A percentile compares a stretch with the other conserved stretches of the same genome.
Conservation (phyloP, 2,888 invertebrate genomes). For the Acrobasis consociella region DNA sequence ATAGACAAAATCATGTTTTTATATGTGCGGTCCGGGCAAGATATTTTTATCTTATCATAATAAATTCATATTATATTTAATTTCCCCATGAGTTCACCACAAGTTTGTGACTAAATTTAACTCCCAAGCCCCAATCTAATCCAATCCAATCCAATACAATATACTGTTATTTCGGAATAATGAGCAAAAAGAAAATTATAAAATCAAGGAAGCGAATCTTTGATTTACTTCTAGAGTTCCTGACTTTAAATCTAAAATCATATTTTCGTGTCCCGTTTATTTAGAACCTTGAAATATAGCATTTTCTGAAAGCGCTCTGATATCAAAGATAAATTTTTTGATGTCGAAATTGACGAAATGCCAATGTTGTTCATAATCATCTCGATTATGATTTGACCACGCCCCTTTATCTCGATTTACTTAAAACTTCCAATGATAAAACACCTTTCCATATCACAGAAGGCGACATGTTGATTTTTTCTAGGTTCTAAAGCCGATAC, state of each 20-base stretch:
- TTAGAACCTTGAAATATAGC: not conserved
- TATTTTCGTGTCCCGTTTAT: not conserved
- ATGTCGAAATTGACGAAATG: slow-evolving; percentile 4
- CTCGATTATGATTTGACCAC: slow-evolving; percentile 59
- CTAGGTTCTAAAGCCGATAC: slow-evolving; percentile 82
- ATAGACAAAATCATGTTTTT: not conserved
- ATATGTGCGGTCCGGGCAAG: not conserved
- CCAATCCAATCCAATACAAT: too few species aligned
- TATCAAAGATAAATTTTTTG: not conserved
- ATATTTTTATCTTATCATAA: not conserved
- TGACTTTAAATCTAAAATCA: too few species aligned
- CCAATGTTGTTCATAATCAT: slow-evolving; percentile 42
- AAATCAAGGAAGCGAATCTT: too few species aligned
- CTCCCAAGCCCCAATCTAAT: too few species aligned
- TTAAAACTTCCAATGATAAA: slow-evolving; percentile 70
- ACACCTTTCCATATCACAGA: slow-evolving; percentile 70
- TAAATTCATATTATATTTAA: too few species aligned
- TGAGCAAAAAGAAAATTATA: too few species aligned
- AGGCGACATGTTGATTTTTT: slow-evolving; percentile 83
- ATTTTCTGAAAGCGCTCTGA: not conserved
- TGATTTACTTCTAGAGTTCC: too few species aligned
- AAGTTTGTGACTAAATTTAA: too few species aligned
- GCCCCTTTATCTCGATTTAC: slow-evolving; percentile 56
- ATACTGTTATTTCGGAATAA: too few species aligned
- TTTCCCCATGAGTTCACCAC: too few species aligned